A percentile compares a stretch with the other conserved stretches of the same genome.
These are phyloP conservation scores for Contarinia nasturtii DNA, from an alignment of 1,140 invertebrate genomes.

Conservation along the genomic window DNA sequence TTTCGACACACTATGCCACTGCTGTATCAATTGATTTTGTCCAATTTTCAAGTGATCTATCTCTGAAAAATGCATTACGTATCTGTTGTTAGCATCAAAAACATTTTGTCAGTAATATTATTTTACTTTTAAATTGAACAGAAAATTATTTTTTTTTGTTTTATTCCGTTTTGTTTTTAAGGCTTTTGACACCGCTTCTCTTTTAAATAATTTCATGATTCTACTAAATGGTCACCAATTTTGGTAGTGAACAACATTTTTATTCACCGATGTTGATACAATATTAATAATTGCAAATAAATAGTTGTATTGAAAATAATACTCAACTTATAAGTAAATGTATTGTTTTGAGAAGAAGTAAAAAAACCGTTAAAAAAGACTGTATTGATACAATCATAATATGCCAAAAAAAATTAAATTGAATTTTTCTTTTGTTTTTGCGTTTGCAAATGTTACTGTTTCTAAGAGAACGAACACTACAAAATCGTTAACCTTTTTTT, in stretches of 20 bases:
- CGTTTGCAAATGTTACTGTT: neutral
- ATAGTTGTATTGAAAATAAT: constrained; percentile 10
- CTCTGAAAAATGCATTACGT: neutral
- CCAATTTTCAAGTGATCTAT: neutral
- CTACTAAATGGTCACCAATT: too few species aligned
- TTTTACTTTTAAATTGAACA: constrained; percentile 6
- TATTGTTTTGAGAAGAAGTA: too few species aligned
- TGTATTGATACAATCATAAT: too few species aligned
- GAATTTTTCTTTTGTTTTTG: neutral
- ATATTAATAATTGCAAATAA: too few species aligned
- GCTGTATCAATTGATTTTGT: too few species aligned
- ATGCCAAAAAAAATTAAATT: neutral
- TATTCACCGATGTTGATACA: too few species aligned
- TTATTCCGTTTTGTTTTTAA: constrained; percentile 16
- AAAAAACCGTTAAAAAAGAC: too few species aligned
- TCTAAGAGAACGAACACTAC: neutral
- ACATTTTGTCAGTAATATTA: constrained; percentile 24
- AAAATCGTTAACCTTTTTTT: neutral
- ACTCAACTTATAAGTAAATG: neutral
- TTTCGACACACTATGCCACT: too few species aligned
- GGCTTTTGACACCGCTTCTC: too few species aligned
- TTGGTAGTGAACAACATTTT: too few species aligned
- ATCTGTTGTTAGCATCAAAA: constrained; percentile 17
- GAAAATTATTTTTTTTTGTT: constrained; percentile 9
- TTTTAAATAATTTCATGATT: constrained; percentile 12